These are phyloP conservation scores for Artibeus lituratus DNA, from an alignment of 2,797 vertebrate genomes.

Conservation along the genomic window DNA sequence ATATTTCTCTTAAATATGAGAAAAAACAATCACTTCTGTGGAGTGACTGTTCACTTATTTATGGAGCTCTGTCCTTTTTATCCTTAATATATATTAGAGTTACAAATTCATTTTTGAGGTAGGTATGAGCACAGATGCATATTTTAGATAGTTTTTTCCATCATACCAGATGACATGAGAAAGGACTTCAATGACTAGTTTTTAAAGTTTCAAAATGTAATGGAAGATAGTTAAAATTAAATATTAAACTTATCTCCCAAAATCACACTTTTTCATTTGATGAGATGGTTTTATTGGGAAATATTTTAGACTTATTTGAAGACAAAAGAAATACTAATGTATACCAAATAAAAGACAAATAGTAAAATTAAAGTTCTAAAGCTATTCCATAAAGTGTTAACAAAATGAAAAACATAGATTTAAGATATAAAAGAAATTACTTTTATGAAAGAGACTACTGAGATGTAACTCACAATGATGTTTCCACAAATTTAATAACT, in stretches of 20 bases:
- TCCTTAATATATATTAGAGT: neutral
- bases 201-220: constrained; percentile 33
- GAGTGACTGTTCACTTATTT: neutral
- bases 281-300: constrained; percentile 17
- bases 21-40: neutral
- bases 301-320: constrained; percentile 46
- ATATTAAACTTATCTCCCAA: neutral
- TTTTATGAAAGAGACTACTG: constrained; percentile 14
- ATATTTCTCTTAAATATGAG: neutral
- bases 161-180: neutral
- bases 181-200: neutral
- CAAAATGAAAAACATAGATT: constrained; percentile 29
- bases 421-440: constrained; percentile 24
- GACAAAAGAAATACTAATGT: neutral
- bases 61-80: neutral
- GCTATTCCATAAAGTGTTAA: constrained; percentile 14
- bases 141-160: neutral
- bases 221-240: neutral
- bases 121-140: neutral
- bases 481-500: neutral
- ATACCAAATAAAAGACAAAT: constrained; percentile 35
- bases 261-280: neutral
- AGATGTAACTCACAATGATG: neutral
- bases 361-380: neutral
- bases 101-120: neutral